A percentile compares a stretch with the other conserved stretches of the same genome.
Conservation (phyloP, 1,140 invertebrate species). For the Neelides sp. region DNA sequence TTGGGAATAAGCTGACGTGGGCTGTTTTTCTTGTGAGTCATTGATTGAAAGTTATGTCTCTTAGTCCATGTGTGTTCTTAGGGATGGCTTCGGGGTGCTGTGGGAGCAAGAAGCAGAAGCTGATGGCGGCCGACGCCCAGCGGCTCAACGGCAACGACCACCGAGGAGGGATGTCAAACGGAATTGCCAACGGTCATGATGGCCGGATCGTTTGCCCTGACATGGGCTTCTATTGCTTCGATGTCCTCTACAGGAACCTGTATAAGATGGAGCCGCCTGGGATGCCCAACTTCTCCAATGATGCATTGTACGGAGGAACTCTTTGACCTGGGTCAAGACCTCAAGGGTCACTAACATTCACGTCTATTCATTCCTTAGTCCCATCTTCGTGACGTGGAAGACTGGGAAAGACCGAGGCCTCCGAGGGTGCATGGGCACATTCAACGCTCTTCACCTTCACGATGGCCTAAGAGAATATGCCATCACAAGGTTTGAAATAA, state of each 20-base stretch:
- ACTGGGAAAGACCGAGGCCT: conserved; percentile 70
- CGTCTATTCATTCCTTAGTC: conserved; percentile 55
- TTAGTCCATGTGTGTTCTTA: too few species aligned
- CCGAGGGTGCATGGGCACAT: conserved; percentile 89
- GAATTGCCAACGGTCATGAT: conserved; percentile 34
- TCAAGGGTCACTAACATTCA: conserved; percentile 10
- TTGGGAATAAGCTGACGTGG: too few species aligned
- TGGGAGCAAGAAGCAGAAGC: conserved; percentile 75
- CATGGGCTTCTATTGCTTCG: conserved; percentile 98
- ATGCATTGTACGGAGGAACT: conserved; percentile 76
- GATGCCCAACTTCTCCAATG: conserved; percentile 79
- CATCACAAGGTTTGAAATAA: conserved; percentile 55
- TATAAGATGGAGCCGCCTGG: conserved; percentile 74
- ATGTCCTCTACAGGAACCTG: conserved; percentile 86
- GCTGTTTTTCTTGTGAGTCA: too few species aligned
- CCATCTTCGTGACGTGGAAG: conserved; percentile 97
- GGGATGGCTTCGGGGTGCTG: conserved; percentile 73
- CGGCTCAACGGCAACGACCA: background rate
- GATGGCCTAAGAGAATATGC: conserved; percentile 89
- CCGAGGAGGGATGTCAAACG: background rate
- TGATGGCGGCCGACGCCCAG: conserved; percentile 36
- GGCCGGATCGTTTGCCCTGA: conserved; percentile 64
- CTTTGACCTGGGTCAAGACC: conserved; percentile 14
- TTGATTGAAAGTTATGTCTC: too few species aligned
- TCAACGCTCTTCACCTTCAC: conserved; percentile 87